Conservation (phyloP, 92 coral and sea anemone genomes). For the Metridium senile region DNA sequence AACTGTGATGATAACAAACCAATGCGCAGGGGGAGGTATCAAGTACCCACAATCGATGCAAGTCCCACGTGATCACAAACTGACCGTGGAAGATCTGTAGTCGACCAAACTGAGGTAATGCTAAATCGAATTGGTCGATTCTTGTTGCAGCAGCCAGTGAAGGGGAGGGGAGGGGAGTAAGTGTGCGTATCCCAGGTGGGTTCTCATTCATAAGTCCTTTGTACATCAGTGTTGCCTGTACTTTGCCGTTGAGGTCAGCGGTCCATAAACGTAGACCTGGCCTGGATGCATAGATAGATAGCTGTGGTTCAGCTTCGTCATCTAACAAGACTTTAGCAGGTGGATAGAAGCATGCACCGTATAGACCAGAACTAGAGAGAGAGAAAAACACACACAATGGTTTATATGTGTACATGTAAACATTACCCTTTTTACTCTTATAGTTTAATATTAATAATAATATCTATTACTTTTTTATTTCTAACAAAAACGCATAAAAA, state of each 20-base stretch:
- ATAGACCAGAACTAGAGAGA: conserved; percentile 66
- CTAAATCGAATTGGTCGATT: conserved; percentile 20
- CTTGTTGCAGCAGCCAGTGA: conserved; percentile 38
- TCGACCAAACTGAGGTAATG: conserved; percentile 70
- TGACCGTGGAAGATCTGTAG: conserved; percentile 74
- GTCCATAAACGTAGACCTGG: conserved; percentile 95
- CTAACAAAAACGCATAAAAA: too few relatives aligned
- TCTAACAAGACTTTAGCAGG: conserved; percentile 55
- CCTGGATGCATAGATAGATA: conserved; percentile 60
- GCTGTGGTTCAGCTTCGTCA: conserved; percentile 23
- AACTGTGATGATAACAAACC: conserved; percentile 77
- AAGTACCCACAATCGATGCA: conserved; percentile 80
- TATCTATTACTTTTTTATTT: too few relatives aligned
- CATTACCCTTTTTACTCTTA: too few relatives aligned
- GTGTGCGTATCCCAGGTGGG: conserved; percentile 81
- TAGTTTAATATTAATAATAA: too few relatives aligned
- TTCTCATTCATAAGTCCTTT: conserved; percentile 79
- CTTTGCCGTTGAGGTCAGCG: conserved; percentile 75
- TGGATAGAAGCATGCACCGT: conserved; percentile 81
- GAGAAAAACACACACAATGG: background rate
- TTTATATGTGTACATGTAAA: too few relatives aligned
- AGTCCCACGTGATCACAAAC: conserved; percentile 91
- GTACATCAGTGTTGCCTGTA: conserved; percentile 89
- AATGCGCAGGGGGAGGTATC: conserved; percentile 83
- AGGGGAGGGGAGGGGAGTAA: conserved; percentile 48